Base-by-base conservation (phyloP, 2,113 vertebrate species). In the Neotoma lepida region DNA sequence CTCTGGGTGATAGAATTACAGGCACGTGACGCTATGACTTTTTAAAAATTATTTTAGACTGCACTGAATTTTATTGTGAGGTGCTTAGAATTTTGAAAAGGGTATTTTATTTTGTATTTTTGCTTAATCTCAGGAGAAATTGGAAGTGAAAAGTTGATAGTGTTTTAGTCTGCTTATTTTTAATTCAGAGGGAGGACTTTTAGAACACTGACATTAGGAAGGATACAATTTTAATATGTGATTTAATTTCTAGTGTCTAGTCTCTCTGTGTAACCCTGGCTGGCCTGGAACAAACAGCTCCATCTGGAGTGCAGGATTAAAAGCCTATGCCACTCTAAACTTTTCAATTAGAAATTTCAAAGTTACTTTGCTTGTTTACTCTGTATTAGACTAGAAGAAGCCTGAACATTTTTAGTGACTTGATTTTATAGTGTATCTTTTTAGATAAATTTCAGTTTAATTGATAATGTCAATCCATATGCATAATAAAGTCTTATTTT, bases 11-110 rank as follows among this genome's bases (percentile, higher is more conserved):
- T 84, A 13, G 56, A 6, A 84, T 63, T 63, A 63, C 14, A 84
- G 81, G 26, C 9, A 41, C 15, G 22, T 41, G n/a, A 39, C 26
- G 63, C 39, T 13, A 30, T 44, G n/a, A 22, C 18, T 9, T 84
- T 63, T 84, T 20, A 66, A 46, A 61, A 46, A 17, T 68, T 68
- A 44, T 64, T 93, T 92, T 78, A 86, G 56, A 63, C 74, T 44
- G 44, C 14, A 86, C 41, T 93, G 70, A 80, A 86, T 89, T 89
- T 94, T 95, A 90, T 80, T 76, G 58, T 84, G 46, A 96, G 61
- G 30, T 10, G 6, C 46, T 92, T 93, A 80, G 46, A 80, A 61
- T 90, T 94, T 91, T 41, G 12, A 12, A 44, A 22, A 0, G 1
- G 22, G 24, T 51, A 18, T 24, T 96, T 87, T 46, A 8, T 89